These are phyloP conservation scores for Andrena praecox DNA, from an alignment of 2,888 invertebrate species.

Conservation along the genomic window DNA sequence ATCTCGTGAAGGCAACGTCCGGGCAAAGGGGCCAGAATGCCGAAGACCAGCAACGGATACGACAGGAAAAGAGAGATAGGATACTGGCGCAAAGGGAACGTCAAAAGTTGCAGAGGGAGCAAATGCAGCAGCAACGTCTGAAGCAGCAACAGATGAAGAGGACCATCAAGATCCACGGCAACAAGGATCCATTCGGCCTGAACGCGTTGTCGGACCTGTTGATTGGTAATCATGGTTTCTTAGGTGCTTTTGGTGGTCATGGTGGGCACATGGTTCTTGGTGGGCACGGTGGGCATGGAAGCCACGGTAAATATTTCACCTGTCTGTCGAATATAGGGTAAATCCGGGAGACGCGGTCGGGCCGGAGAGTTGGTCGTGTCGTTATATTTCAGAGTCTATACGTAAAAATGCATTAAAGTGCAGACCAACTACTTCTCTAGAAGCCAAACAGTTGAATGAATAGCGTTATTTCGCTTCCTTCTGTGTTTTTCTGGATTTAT, in stretches of 20 bases:
- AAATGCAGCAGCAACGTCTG: slow-evolving; percentile 65
- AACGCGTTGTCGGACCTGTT: slow-evolving; percentile 69
- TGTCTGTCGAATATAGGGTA: neutral
- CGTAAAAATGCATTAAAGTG: too few species aligned
- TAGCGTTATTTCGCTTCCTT: too few species aligned
- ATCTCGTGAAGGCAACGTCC: slow-evolving; percentile 74
- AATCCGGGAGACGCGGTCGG: too few species aligned
- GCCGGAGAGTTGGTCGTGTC: too few species aligned
- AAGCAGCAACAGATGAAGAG: slow-evolving; percentile 66
- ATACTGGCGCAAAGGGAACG: slow-evolving; percentile 50
- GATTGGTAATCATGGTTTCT: slow-evolving; percentile 61
- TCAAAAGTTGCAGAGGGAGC: slow-evolving; percentile 52
- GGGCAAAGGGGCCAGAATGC: slow-evolving; percentile 64
- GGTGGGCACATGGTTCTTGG: slow-evolving; percentile 21
- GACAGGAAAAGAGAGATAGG: slow-evolving; percentile 66
- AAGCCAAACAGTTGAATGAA: too few species aligned
- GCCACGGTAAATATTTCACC: slow-evolving; percentile 30
- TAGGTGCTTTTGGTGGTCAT: slow-evolving; percentile 40
- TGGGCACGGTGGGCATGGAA: slow-evolving; percentile 28
- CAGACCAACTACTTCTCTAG: too few species aligned
- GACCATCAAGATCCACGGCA: slow-evolving; percentile 43
- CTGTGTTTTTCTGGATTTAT: too few species aligned
- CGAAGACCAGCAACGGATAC: slow-evolving; percentile 57
- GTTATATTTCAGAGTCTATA: too few species aligned
- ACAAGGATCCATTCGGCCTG: slow-evolving; percentile 73